Percentiles rank a stretch among this genome's conserved stretches.
These are phyloP conservation scores for Trochalopteron elliotii DNA, from an alignment of 2,113 vertebrate genomes.

Conservation along the genomic window DNA sequence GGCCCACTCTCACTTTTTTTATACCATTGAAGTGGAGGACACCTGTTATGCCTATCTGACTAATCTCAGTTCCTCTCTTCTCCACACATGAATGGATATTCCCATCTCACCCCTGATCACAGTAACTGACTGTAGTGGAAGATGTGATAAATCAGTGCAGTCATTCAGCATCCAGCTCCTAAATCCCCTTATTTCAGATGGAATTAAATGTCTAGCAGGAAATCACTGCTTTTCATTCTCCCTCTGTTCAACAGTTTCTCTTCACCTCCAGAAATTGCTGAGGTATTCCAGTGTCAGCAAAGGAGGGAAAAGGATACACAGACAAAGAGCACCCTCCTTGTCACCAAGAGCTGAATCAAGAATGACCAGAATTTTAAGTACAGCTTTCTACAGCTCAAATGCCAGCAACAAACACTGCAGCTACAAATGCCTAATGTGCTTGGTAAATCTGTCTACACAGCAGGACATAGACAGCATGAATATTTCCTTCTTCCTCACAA, in stretches of 20 bases:
- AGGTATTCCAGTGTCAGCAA: background rate
- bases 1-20: background rate
- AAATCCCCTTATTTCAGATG: background rate
- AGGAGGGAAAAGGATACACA: background rate
- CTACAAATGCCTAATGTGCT: background rate
- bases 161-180: background rate
- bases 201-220: background rate
- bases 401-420: background rate
- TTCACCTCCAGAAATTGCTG: background rate
- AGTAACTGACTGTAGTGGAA: background rate
- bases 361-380: background rate
- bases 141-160: background rate
- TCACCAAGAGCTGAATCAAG: background rate
- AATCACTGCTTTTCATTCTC: background rate
- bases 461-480: background rate
- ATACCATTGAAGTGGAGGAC: background rate
- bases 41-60: background rate
- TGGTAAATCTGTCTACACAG: background rate
- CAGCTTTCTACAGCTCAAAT: background rate
- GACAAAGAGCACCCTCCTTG: background rate
- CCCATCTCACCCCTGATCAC: background rate
- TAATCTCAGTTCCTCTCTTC: background rate
- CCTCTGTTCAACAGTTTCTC: background rate
- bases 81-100: background rate
- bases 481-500: background rate